phyloP scores from a whole-genome alignment of 2,888 invertebrate species.

The Trissoscelio sp. region DNA sequence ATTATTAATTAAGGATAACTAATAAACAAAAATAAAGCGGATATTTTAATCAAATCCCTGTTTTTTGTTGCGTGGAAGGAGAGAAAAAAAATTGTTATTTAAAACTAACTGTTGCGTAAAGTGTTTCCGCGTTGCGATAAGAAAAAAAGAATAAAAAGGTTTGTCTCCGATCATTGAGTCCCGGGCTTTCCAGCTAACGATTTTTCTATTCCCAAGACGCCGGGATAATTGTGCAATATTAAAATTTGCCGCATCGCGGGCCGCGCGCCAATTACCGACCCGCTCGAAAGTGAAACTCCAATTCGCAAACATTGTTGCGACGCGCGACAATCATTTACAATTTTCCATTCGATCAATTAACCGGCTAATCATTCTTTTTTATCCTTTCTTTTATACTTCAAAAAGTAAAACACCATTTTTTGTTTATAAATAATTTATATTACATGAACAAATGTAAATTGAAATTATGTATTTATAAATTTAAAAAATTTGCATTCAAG shows the following conservation, averaged over 20 bases:
- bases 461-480: too few relatives aligned
- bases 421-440: too few relatives aligned
- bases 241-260: slow-evolving; percentile 54
- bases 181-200: slow-evolving; percentile 38
- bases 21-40: too few relatives aligned
- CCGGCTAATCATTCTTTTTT: slow-evolving; percentile 20
- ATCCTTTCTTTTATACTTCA: too few relatives aligned
- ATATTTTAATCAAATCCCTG: too few relatives aligned
- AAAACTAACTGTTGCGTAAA: slow-evolving; percentile 34
- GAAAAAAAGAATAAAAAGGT: slow-evolving; percentile 6
- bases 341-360: slow-evolving; percentile 40
- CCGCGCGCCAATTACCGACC: slow-evolving; percentile 34
- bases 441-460: too few relatives aligned
- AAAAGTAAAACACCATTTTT: too few relatives aligned
- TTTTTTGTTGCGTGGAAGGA: background rate
- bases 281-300: slow-evolving; percentile 38
- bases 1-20: too few relatives aligned
- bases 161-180: slow-evolving; percentile 32
- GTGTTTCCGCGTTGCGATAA: slow-evolving; percentile 24
- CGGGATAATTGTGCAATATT: slow-evolving; percentile 43
- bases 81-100: slow-evolving; percentile 12
- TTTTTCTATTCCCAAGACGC: slow-evolving; percentile 36
- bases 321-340: slow-evolving; percentile 28
- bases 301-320: slow-evolving; percentile 35
- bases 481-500: too few relatives aligned